Percentiles rank a stretch among this genome's conserved stretches.
These are phyloP conservation scores for Orientallactaga sibirica DNA, from an alignment of 2,797 vertebrate species.

Conservation along the genomic window DNA sequence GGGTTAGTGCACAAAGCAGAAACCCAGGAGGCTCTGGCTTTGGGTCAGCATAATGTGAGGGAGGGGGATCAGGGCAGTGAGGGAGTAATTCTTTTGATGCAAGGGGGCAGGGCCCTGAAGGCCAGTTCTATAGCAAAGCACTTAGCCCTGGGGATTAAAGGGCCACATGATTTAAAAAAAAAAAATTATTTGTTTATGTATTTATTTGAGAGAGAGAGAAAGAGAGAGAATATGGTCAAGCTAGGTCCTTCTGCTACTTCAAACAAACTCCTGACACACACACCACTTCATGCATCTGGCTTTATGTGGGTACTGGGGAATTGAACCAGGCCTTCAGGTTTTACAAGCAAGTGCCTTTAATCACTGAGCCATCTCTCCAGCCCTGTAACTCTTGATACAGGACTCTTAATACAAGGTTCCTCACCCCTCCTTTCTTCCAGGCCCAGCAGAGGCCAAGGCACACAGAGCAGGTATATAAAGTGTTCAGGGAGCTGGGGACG, in stretches of 20 bases:
- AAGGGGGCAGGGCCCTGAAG: not conserved
- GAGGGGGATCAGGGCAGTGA: not conserved
- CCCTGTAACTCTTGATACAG: not conserved
- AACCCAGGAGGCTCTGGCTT: not conserved
- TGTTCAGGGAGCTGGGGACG: too few relatives aligned
- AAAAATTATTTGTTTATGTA: too few relatives aligned
- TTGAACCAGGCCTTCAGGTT: too few relatives aligned
- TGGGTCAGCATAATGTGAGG: not conserved
- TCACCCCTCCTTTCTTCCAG: not conserved
- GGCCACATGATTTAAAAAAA: not conserved
- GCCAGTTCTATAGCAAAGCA: not conserved
- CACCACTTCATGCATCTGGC: too few relatives aligned
- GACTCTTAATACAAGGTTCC: not conserved
- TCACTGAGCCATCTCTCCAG: too few relatives aligned
- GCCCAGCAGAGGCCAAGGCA: not conserved
- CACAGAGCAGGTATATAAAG: not conserved
- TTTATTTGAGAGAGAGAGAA: too few relatives aligned
- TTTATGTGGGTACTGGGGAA: too few relatives aligned
- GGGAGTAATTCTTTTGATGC: not conserved
- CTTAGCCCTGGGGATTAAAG: not conserved
- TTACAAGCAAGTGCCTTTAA: too few relatives aligned
- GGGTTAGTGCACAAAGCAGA: not conserved
- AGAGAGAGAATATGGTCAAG: too few relatives aligned
- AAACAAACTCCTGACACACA: too few relatives aligned
- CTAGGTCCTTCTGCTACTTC: too few relatives aligned